phyloP scores from a whole-genome alignment of 1,140 invertebrate genomes.

The Schmidtea mediterranea region DNA sequence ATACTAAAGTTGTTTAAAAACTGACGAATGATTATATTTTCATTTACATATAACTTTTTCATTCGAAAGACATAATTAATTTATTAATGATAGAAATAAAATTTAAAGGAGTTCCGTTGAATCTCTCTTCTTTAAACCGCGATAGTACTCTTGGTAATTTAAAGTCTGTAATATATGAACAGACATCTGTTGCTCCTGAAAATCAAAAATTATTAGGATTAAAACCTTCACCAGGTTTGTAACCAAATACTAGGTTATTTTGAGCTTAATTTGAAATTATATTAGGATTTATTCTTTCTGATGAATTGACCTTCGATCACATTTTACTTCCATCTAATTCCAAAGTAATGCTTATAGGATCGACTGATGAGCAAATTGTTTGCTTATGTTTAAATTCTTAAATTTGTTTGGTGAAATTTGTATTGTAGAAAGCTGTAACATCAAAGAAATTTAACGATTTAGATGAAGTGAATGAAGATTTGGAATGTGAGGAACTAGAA shows the following conservation, averaged over 20 bases:
- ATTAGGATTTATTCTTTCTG: not conserved
- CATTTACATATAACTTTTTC: no score
- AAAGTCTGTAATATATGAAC: not conserved
- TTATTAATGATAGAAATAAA: no score
- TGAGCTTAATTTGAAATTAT: no score
- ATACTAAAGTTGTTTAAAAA: no score
- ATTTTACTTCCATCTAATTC: not conserved
- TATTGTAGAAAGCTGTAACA: not conserved
- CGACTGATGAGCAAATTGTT: not conserved
- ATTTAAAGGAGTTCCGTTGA: no score
- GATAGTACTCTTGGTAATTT: not conserved
- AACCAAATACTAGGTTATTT: no score
- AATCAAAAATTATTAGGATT: constrained; percentile 3
- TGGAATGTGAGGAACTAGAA: not conserved
- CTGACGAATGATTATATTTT: no score
- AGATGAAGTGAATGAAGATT: not conserved
- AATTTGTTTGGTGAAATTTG: no score
- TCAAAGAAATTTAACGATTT: no score
- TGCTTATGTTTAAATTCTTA: not conserved
- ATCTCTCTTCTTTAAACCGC: no score
- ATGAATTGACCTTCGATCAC: not conserved
- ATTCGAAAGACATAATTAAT: no score
- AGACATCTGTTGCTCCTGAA: not conserved
- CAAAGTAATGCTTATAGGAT: constrained; percentile 1
- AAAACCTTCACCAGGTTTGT: not conserved